These are phyloP conservation scores for Crambe crambe DNA, from an alignment of 37 sponge, comb jelly and placozoan genomes.

Conservation along the genomic window DNA sequence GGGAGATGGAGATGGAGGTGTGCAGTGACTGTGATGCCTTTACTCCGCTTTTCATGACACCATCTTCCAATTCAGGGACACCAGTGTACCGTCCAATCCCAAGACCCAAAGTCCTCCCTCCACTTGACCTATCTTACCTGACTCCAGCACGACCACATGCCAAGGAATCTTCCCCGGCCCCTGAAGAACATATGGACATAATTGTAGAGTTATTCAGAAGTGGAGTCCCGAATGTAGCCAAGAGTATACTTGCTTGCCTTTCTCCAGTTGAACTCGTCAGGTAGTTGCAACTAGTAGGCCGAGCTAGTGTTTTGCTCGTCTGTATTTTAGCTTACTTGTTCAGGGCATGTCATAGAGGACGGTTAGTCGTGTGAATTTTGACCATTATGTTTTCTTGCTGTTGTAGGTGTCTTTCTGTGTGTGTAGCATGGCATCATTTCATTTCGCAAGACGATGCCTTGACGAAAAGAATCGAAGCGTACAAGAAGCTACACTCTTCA, in stretches of 20 bases:
- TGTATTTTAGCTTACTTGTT: too few species aligned
- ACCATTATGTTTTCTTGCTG: too few species aligned
- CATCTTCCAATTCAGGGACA: constrained; percentile 3
- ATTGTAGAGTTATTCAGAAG: constrained; percentile 7
- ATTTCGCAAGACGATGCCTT: neutral
- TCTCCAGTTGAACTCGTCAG: constrained; percentile 17
- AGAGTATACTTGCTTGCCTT: constrained; percentile 12
- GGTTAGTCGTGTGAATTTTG: too few species aligned
- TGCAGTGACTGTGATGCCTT: neutral
- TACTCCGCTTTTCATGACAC: constrained; percentile 34
- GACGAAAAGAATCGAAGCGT: neutral
- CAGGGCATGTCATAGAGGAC: too few species aligned
- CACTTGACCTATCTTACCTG: constrained; percentile 6
- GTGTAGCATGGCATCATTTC: neutral
- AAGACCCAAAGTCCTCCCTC: constrained; percentile 7
- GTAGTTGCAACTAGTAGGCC: neutral
- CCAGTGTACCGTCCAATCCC: neutral
- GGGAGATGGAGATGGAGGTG: neutral
- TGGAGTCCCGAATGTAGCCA: neutral
- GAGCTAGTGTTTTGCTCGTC: too few species aligned
- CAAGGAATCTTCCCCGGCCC: neutral
- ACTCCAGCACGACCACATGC: constrained; percentile 7
- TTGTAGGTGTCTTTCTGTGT: constrained; percentile 10
- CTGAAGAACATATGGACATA: constrained; percentile 1
- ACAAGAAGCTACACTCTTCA: neutral